Evolutionary conservation across 2,888 invertebrate genomes (phyloP), one percentile per base, ranked within the genome.

Genomic region (Neoitamus cyanurus): DNA sequence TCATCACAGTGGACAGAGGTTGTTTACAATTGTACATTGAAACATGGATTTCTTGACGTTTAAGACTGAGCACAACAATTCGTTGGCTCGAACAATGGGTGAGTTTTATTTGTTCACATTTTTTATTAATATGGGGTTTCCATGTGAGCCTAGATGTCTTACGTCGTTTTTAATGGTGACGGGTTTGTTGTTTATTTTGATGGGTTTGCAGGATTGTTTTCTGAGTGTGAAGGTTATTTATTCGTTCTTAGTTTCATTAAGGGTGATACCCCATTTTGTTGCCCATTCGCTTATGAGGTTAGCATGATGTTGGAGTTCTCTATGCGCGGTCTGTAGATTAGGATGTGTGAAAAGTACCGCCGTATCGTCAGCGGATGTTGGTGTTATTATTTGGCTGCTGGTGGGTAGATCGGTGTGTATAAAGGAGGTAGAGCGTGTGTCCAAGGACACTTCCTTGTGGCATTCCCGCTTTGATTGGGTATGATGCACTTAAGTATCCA

Each of bases 371-470:
- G 73, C 34, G 73, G 31, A 73, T 2, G 34, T 73, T 3, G 34
- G 5, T 7, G 36, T 34, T 13, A n/a, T 34, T 3, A 34, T 42
- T 6, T 42, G 6, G 42, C 11, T n/a, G n/a, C n/a, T n/a, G 9
- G 34, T 73, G 2, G 73, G 73, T 3, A 34, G 31, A 34, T 73
- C 31, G 4, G 73, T 34, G n/a, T 31, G 73, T 73, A 34, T 73
- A 31, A 5, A 73, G 9, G 7, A 31, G 73, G 34, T 30, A 34
- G 2, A 73, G 15, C 15, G 70, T 13, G 3, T 37, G 83, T 5
- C 83, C 83, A 5, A 83, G 46, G 0, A 83, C 70, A 25, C 73
- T 84, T 3, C 84, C 48, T 48, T 48, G 48, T 6, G 48, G 11
- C 11, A 48, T 13, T 20, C 73, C 13, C 28, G 78, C 28, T 11